Evolutionary conservation across 1,140 invertebrate genomes (phyloP), one percentile per base, ranked within the genome.

Genomic region (Wasmannia auropunctata): DNA sequence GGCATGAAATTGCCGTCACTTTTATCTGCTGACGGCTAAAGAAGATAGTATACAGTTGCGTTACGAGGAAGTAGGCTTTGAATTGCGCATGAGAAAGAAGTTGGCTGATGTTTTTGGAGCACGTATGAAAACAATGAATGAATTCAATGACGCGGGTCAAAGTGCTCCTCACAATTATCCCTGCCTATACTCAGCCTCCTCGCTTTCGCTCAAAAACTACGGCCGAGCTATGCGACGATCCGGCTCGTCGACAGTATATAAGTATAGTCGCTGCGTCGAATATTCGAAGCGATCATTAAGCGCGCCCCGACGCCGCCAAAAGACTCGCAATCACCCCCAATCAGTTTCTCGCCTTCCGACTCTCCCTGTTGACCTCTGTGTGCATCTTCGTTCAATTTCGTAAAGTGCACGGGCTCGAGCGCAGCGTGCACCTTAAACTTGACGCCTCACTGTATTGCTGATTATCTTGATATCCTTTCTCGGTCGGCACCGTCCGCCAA

Each of bases 391-490:
- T 77, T 62, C 76, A 77, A n/a, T n/a, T n/a, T n/a, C 83, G 60
- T 86, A 70, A n/a, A 81, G 70, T 34, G 70, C 56, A n/a, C 54
- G 40, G 81, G 51, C 75, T 79, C 63, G 65, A 77, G 37, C 28
- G 49, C 69, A 46, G n/a, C 74, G 70, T 62, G 72, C 62, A 83
- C 60, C 67, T 63, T 31, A 56, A 74, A 76, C 72, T 75, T 49
- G 54, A 56, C 34, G 8, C 25, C 37, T 56, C 60, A 54, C 25
- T 60, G 67, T 80, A 83, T 75, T 89, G 88, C 54, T 90, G 67
- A 90, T 90, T 90, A 46, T 90, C 81, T 90, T 90, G 69, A 86
- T 90, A 88, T 90, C 89, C 89, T 85, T 90, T 90, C 89, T 90
- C 88, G 89, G 89, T 90, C 89, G 88, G 89, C 89, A 81, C 70